Percentiles rank a stretch among this genome's conserved stretches.
phyloP scores from a whole-genome alignment of 2,113 vertebrate genomes.

The Passerina amoena region DNA sequence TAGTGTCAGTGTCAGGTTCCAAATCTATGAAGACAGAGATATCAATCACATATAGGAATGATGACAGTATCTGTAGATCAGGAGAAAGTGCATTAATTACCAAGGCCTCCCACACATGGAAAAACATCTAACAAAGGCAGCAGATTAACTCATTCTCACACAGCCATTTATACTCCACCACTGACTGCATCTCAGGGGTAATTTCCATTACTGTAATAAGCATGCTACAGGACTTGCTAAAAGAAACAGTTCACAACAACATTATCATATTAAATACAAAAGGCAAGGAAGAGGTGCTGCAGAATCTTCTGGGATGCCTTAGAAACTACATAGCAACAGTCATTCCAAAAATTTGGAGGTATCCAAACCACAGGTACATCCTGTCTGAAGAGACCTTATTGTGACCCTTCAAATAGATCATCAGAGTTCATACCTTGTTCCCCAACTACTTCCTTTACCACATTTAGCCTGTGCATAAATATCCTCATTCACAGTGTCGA shows the following conservation, averaged over 20 bases:
- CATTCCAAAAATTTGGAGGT: not conserved
- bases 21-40: slow-evolving; percentile 58
- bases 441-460: not conserved
- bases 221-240: slow-evolving; percentile 31
- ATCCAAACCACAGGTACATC: not conserved
- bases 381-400: not conserved
- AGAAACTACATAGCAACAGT: not conserved
- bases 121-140: slow-evolving; percentile 69
- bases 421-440: not conserved
- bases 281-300: not conserved
- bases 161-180: slow-evolving; percentile 27
- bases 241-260: slow-evolving; percentile 3
- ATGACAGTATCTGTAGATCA: slow-evolving; percentile 62
- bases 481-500: not conserved
- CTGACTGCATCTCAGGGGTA: slow-evolving; percentile 39
- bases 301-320: not conserved
- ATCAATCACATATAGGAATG: slow-evolving; percentile 59
- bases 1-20: slow-evolving; percentile 58
- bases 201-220: slow-evolving; percentile 60
- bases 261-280: not conserved
- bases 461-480: not conserved
- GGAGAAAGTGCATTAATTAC: slow-evolving; percentile 57
- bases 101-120: slow-evolving; percentile 52
- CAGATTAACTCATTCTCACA: slow-evolving; percentile 65
- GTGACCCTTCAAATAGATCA: not conserved